Evolutionary conservation across 2,888 invertebrate species (phyloP).

Genomic region (Andricus curvator): DNA sequence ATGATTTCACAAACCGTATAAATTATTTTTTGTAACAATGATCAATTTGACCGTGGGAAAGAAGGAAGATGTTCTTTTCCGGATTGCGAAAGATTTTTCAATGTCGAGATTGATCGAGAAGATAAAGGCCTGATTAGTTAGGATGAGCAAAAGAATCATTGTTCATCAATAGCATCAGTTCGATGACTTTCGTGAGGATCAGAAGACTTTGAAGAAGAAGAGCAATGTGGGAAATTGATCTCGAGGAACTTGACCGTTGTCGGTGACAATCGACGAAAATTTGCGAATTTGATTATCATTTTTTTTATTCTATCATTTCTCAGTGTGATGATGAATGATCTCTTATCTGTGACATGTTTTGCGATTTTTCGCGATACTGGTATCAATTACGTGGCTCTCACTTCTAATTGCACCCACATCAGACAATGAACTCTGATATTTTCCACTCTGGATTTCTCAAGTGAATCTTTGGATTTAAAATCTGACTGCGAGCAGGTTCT

Average conservation of each 20-base stretch:
- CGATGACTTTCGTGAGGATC: constrained; percentile 12
- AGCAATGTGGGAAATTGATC: background rate
- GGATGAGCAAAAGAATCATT: background rate
- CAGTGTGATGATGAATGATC: background rate
- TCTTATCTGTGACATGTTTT: background rate
- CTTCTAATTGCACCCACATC: background rate
- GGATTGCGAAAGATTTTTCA: constrained; percentile 19
- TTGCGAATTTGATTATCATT: background rate
- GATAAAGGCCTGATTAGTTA: constrained; percentile 6
- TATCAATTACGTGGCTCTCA: background rate
- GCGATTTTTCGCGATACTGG: constrained; percentile 1
- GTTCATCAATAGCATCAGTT: constrained; percentile 6
- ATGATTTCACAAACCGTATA: too few species aligned
- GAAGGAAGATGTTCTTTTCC: constrained; percentile 14
- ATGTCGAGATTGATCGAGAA: constrained; percentile 2
- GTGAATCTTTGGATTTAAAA: background rate
- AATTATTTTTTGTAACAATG: background rate
- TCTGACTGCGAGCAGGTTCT: background rate
- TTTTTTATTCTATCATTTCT: background rate
- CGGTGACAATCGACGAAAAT: background rate
- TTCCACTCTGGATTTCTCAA: background rate
- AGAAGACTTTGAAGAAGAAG: constrained; percentile 11
- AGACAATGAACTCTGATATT: background rate
- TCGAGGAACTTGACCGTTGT: background rate
- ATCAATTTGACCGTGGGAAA: constrained; percentile 7